Evolutionary conservation across 2,113 vertebrate species (phyloP), one percentile per base, ranked within the genome.

Genomic region (Hypocryptadius cinnamomeus): DNA sequence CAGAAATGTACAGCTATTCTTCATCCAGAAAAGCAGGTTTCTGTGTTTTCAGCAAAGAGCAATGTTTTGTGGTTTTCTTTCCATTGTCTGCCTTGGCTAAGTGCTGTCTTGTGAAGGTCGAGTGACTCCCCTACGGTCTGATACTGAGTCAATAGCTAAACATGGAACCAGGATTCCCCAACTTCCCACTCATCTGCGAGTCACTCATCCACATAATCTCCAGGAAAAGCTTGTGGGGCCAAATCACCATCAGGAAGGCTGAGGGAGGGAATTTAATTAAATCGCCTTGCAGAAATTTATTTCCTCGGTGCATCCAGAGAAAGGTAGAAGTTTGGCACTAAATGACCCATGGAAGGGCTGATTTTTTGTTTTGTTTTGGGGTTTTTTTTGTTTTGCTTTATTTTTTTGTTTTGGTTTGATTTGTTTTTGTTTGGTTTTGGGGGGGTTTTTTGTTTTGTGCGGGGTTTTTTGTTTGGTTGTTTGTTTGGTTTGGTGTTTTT

Each of bases 71-170:
- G 30, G 5, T 72, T 95, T 85, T 86, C 22, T 57, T n/a, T 48
- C 69, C 5, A 4, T 85, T 91, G 84, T 71, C 42, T 53, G 22
- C 53, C 17, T 51, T 61, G 85, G 10, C 50, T 74, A 30, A 93
- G 16, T 10, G 23, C 76, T 78, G 42, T 65, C 53, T 81, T n/a
- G 9, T 54, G 40, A 88, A 90, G n/a, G 63, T 93, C 92, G 89
- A 89, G 63, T 84, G 81, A 93, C 40, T 85, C 35, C 57, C 60
- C 28, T 35, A 61, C 7, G 2, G 19, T 65, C 33, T n/a, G 47
- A 16, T 82, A n/a, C 48, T 94, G 87, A 96, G 44, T 96, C 53
- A 92, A 63, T 47, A 80, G 60, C 57, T 93, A 94, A 89, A 78
- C 48, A 70, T 30, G 48, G 85, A 93, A 40, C 47, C 57, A 71